phyloP scores from a whole-genome alignment of 2,113 vertebrate species.

The Phaethornis superciliosus region DNA sequence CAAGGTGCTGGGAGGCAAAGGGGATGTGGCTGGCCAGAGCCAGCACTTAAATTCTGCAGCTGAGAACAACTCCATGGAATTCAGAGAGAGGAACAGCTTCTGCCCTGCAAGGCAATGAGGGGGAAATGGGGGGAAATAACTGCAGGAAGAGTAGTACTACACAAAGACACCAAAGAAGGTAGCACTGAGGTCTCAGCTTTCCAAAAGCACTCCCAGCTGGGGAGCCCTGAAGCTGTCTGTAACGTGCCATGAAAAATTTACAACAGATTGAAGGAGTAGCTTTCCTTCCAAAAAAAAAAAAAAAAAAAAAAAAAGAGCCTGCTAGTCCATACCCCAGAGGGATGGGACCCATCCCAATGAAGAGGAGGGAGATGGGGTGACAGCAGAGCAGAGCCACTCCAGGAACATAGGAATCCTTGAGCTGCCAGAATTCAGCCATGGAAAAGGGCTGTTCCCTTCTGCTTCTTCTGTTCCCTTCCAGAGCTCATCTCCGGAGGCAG shows the following conservation, averaged over 20 bases:
- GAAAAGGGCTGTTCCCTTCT: neutral
- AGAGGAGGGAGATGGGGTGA: neutral
- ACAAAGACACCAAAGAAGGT: neutral
- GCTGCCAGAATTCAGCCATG: fast-evolving
- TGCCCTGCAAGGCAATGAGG: fast-evolving
- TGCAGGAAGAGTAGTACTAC: neutral
- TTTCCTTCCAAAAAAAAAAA: neutral
- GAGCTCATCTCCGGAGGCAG: neutral
- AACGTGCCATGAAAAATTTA: neutral
- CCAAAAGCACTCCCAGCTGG: neutral
- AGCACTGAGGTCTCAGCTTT: neutral
- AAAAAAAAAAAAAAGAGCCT: neutral
- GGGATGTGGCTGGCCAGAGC: neutral
- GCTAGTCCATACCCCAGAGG: neutral
- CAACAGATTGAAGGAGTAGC: neutral
- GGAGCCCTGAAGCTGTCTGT: neutral
- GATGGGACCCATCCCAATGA: neutral
- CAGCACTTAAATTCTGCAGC: neutral
- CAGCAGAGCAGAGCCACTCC: fast-evolving
- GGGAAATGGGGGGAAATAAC: fast-evolving
- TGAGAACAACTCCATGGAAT: neutral
- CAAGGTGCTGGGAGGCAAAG: neutral
- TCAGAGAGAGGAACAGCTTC: neutral
- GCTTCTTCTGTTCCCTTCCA: neutral
- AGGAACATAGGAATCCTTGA: neutral